Evolutionary conservation across 2,797 vertebrate species (phyloP).

Genomic region (Bucorvus abyssinicus): DNA sequence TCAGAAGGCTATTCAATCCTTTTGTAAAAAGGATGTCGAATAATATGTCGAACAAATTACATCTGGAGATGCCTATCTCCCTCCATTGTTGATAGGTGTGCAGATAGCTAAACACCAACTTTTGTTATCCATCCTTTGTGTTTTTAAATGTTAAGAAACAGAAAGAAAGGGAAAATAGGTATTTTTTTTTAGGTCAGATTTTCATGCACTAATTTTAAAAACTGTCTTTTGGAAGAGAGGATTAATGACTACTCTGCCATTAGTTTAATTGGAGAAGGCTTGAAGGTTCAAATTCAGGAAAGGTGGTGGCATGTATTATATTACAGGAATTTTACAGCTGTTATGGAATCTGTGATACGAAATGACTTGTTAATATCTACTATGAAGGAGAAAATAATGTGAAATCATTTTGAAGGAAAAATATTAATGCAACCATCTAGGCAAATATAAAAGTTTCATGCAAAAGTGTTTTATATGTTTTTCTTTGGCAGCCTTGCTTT

Average conservation of each 20-base stretch:
- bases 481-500: constrained; percentile 88
- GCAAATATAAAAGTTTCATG: not conserved
- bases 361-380: not conserved
- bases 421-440: not conserved
- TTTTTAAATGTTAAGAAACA: not conserved
- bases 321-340: not conserved
- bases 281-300: not conserved
- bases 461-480: constrained; percentile 18
- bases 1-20: not conserved
- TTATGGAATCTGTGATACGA: not conserved
- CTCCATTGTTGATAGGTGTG: not conserved
- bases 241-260: not conserved
- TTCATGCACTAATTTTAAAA: not conserved
- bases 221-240: not conserved
- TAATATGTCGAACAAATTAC: not conserved
- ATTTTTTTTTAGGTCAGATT: no score
- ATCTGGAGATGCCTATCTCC: not conserved
- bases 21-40: not conserved
- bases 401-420: not conserved
- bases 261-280: not conserved
- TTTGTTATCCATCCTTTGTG: not conserved
- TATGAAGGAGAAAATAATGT: not conserved
- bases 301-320: not conserved
- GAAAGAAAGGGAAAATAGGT: not conserved
- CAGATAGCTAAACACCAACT: not conserved